Evolutionary conservation across 23 tunicate genomes (phyloP), one percentile per base, ranked within the genome.

Genomic region (Trididemnum clinides): DNA sequence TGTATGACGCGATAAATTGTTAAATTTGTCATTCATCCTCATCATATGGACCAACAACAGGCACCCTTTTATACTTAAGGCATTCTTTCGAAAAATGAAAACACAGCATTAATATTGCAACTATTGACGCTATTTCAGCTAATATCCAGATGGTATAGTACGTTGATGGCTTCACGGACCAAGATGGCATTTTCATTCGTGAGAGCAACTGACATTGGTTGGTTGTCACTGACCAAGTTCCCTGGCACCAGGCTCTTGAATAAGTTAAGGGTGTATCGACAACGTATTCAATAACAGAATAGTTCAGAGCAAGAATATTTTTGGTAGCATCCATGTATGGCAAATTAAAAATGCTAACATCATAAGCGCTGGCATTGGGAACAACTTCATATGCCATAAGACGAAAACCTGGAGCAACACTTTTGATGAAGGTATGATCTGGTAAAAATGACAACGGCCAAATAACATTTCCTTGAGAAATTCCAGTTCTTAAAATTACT

Each of bases 181-280:
- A 78, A 7, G 66, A 78, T 51, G 83, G 83, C 2, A 28, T 10
- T 2, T 25, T 25, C 5, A 34, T 28, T n/a, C 30, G n/a, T 26
- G 27, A 2, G 28, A 78, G 30, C 29, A 7, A 4, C 15, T 6
- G 36, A 51, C 83, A 78, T 15, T 32, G 50, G 64, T 51, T 51
- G 3, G 92, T 88, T 2, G 92, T 88, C 5, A 82, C 83, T 39
- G 87, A 87, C 87, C 87, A 82, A 15, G 72, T 83, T 0, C 92
- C 92, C 28, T 73, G 85, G 33, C 92, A 88, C 92, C 87, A 82
- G 5, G 87, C 82, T 35, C 87, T 33, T 2, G 74, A 28, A 63
- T 69, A 82, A 4, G 83, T 78, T 87, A 87, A 88, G 30, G 28
- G 28, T 28, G 31, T 66, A 72, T 88, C 50, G 19, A 88, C 38